Base-by-base conservation (phyloP, 2,113 vertebrate species). In the Anhinga anhinga region DNA sequence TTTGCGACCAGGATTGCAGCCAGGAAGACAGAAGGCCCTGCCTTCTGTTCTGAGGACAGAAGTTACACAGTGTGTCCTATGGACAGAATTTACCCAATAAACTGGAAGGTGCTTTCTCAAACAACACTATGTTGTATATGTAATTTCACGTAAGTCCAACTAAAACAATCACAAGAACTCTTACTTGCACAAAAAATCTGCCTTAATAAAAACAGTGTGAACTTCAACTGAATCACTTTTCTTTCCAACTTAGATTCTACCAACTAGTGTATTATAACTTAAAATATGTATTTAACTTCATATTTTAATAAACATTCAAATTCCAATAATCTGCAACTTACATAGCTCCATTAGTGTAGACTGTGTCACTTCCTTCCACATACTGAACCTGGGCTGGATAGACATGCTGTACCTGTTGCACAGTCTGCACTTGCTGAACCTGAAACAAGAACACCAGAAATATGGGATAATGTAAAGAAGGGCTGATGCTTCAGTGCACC, bases 341-440 rank as follows among this genome's bases (percentile, higher is more conserved):
- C 98, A 99, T 98, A 95, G 98, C 98, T 98, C 98, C 98, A 66
- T 99, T 99, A 97, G 98, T 98, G 84, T 99, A 99, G 96, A 99
- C 98, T 40, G 98, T 98, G 65, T 99, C 98, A 50, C 98, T 98
- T 97, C 98, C 98, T 87, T 99, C 98, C 96, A 99, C 98, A 74
- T 99, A 99, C 97, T 99, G 98, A 97, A 99, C 98, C 94, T 99
- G 98, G 93, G 98, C 97, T 96, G 98, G 98, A 66, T 99, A 99
- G 81, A 99, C 98, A 93, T 99, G 98, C 49, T 99, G 98, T 45
- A 99, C 98, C 84, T 98, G 98, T 82, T 98, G 98, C 63, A 98
- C 98, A 66, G 98, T 98, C 97, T 98, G 98, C 13, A 98, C 98
- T 89, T 98, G 98, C 86, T 98, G 98, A 55, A 99, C 98, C 98